phyloP scores from a whole-genome alignment of 2,113 vertebrate species.

The Cygnus atratus region DNA sequence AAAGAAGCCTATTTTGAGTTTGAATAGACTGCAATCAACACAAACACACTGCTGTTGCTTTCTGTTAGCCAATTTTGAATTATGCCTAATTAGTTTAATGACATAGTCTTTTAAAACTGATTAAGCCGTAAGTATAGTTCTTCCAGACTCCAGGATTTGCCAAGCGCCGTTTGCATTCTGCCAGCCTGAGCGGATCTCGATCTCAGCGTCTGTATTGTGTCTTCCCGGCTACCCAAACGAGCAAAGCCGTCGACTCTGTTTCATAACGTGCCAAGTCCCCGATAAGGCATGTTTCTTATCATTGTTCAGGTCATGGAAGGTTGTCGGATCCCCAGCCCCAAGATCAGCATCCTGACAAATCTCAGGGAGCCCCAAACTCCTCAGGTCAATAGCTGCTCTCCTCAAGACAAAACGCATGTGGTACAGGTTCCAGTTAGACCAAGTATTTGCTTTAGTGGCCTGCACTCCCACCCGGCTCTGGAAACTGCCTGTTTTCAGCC shows the following conservation, averaged over 20 bases:
- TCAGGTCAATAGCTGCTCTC: not conserved
- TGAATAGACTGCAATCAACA: not conserved
- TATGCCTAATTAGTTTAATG: conserved; percentile 41
- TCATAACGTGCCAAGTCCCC: not conserved
- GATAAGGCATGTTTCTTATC: not conserved
- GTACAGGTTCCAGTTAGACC: not conserved
- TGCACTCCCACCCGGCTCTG: not conserved
- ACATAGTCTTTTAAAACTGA: not conserved
- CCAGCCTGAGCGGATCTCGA: not conserved
- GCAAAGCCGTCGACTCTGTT: not conserved
- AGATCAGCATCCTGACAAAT: conserved; percentile 19
- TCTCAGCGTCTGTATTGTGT: not conserved
- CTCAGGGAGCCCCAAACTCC: not conserved
- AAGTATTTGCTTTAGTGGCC: not conserved
- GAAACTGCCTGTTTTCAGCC: not conserved
- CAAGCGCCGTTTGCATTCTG: not conserved
- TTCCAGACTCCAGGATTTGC: not conserved
- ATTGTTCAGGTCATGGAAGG: not conserved
- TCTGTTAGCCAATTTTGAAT: conserved; percentile 2
- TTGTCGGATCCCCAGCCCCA: not conserved
- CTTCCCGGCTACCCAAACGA: not conserved
- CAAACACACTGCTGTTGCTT: not conserved
- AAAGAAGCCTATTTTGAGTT: not conserved
- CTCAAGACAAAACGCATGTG: not conserved
- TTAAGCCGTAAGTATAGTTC: not conserved